Evolutionary conservation across 2,888 invertebrate species (phyloP).

Genomic region (Parnassius apollo): DNA sequence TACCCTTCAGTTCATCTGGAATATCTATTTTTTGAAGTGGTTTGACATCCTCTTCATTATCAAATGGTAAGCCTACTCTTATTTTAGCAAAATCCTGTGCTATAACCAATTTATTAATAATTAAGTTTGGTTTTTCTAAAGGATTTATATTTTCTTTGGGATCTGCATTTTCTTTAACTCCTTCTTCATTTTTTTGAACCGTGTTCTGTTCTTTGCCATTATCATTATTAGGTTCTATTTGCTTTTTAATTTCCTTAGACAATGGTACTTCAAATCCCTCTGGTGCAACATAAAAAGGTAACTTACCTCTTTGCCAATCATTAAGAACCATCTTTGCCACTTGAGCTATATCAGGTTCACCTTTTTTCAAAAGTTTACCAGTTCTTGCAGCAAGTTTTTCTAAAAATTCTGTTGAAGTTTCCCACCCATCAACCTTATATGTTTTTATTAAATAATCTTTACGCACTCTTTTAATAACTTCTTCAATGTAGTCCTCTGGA

Average conservation of each 20-base stretch:
- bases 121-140: constrained; percentile 52
- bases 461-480: constrained; percentile 92
- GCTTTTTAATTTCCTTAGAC: constrained; percentile 53
- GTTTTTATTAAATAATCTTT: constrained; percentile 94
- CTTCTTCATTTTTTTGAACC: constrained; percentile 26
- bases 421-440: constrained; percentile 93
- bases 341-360: constrained; percentile 95
- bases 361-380: constrained; percentile 96
- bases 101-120: constrained; percentile 75
- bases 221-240: constrained; percentile 38
- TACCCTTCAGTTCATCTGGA: constrained; percentile 65
- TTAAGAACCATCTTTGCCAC: constrained; percentile 97
- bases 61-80: constrained; percentile 86
- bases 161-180: constrained; percentile 30
- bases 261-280: constrained; percentile 89
- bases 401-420: constrained; percentile 91
- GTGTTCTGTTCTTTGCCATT: constrained; percentile 35
- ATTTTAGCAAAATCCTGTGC: constrained; percentile 93
- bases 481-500: constrained; percentile 96
- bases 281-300: constrained; percentile 96
- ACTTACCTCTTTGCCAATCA: constrained; percentile 98
- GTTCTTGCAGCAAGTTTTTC: constrained; percentile 92
- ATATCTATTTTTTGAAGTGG: constrained; percentile 76
- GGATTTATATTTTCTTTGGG: constrained; percentile 49
- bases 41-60: constrained; percentile 83